phyloP scores from a whole-genome alignment of 2,797 vertebrate genomes.

The Poecile montanus region DNA sequence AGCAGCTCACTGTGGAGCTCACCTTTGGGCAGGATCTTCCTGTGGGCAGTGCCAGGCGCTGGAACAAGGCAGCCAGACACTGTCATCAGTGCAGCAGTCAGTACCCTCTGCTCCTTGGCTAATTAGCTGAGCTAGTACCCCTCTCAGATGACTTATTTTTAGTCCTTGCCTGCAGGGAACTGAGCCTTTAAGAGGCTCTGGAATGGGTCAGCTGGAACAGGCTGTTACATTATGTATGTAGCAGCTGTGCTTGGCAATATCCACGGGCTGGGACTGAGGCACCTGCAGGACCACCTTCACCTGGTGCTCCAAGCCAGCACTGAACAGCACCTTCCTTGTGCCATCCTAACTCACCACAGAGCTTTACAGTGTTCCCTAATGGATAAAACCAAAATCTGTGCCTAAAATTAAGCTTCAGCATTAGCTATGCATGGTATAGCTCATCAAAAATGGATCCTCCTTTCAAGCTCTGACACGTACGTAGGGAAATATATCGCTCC shows the following conservation, averaged over 20 bases:
- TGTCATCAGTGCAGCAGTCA: background rate
- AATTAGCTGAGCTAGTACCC: background rate
- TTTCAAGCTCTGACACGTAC: slow-evolving; percentile 23
- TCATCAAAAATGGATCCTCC: slow-evolving; percentile 49
- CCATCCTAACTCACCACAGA: background rate
- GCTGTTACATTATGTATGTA: background rate
- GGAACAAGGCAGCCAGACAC: background rate
- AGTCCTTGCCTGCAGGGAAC: background rate
- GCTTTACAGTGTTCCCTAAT: background rate
- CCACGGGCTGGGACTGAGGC: background rate
- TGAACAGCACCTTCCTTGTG: background rate
- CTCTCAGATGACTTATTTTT: slow-evolving; percentile 17
- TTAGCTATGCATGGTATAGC: background rate
- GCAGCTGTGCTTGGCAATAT: background rate
- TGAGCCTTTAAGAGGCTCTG: background rate
- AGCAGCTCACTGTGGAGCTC: background rate
- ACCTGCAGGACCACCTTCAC: background rate
- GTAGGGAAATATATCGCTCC: slow-evolving; percentile 15
- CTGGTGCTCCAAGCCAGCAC: background rate
- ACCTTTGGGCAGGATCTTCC: background rate
- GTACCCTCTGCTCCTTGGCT: background rate
- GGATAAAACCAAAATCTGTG: background rate
- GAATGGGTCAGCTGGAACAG: background rate
- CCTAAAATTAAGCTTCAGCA: slow-evolving; percentile 16
- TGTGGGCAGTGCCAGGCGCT: background rate